Percentiles rank a stretch among this genome's conserved stretches.
Conservation (phyloP, 1,140 invertebrate species). For the Zaprionus ornatus region DNA sequence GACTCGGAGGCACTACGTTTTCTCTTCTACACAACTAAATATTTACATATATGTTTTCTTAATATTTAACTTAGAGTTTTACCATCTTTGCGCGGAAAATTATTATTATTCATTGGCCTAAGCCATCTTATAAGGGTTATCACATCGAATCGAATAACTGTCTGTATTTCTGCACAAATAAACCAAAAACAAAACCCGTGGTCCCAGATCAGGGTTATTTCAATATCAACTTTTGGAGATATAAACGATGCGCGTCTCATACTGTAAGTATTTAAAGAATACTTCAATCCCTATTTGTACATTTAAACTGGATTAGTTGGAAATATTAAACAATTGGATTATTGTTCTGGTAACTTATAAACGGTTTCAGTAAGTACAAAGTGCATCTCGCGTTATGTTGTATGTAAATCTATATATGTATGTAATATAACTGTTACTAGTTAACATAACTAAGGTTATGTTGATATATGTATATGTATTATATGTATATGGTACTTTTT, state of each 20-base stretch:
- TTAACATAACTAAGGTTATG: constrained; percentile 7
- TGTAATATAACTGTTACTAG: background rate
- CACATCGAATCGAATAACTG: constrained; percentile 35
- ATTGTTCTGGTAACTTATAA: background rate
- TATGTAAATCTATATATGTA: background rate
- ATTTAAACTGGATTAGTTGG: background rate
- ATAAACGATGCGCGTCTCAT: background rate
- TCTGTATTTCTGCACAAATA: background rate
- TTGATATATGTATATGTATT: constrained; percentile 4
- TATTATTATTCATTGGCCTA: constrained; percentile 11
- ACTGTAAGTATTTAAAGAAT: no score
- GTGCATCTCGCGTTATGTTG: background rate
- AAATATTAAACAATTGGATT: background rate
- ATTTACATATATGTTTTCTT: background rate
- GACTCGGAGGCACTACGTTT: constrained; percentile 42
- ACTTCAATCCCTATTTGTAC: background rate
- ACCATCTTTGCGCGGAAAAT: background rate
- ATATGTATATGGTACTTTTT: background rate
- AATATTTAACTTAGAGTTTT: background rate
- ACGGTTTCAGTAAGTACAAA: background rate
- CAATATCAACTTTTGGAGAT: constrained; percentile 2
- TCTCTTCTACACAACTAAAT: background rate
- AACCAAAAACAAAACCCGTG: background rate
- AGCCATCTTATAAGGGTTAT: constrained; percentile 32
- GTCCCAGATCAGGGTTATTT: background rate